A percentile compares a stretch with the other conserved stretches of the same genome.
These are phyloP conservation scores for Larimichthys crocea DNA, from an alignment of 2,113 vertebrate genomes.

Conservation along the genomic window DNA sequence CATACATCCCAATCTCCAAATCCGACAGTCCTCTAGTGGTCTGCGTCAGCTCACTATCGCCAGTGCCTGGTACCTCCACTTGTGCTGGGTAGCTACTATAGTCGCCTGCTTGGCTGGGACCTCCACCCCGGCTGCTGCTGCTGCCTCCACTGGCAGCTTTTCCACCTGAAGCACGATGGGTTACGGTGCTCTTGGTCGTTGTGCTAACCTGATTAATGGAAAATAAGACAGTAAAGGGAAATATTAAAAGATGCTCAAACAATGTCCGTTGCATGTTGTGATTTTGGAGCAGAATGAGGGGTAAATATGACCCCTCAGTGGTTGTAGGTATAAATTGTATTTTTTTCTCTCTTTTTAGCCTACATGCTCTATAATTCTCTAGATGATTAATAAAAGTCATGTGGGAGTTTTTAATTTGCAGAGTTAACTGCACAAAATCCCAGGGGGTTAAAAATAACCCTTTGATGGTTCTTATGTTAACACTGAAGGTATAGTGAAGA, in stretches of 20 bases:
- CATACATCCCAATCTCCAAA: slow-evolving; percentile 98
- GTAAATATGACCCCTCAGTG: too few relatives aligned
- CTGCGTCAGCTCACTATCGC: slow-evolving; percentile 88
- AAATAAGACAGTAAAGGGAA: background rate
- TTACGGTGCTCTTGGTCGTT: slow-evolving; percentile 83
- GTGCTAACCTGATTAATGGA: slow-evolving; percentile 79
- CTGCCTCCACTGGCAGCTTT: slow-evolving; percentile 76
- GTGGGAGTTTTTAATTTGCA: too few relatives aligned
- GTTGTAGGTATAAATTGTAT: too few relatives aligned
- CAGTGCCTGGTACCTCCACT: slow-evolving; percentile 85
- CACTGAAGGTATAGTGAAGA: background rate
- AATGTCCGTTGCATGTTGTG: too few relatives aligned
- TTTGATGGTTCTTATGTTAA: too few relatives aligned
- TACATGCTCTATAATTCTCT: too few relatives aligned
- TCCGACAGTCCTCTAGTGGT: slow-evolving; percentile 90
- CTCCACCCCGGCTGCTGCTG: slow-evolving; percentile 71
- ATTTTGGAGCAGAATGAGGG: too few relatives aligned
- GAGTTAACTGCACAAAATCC: too few relatives aligned
- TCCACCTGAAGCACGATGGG: slow-evolving; percentile 74
- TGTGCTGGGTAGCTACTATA: slow-evolving; percentile 88
- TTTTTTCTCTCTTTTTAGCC: too few relatives aligned
- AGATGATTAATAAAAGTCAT: too few relatives aligned
- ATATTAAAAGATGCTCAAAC: background rate
- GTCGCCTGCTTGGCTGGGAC: slow-evolving; percentile 82
- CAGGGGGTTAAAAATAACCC: too few relatives aligned